These are phyloP conservation scores for Chaetoderma sp. DNA, from an alignment of 2,888 invertebrate species.

Conservation along the genomic window DNA sequence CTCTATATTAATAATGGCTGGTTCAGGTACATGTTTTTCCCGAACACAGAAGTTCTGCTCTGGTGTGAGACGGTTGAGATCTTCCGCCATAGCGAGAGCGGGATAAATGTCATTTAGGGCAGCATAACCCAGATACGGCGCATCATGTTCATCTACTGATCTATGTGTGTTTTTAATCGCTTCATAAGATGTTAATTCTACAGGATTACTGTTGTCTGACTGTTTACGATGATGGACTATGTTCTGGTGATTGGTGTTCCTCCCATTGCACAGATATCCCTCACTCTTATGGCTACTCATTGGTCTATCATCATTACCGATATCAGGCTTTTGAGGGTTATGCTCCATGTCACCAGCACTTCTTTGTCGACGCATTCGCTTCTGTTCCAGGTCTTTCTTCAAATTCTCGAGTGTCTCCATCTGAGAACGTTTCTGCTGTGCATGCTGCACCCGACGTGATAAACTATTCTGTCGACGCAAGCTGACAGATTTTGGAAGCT, in stretches of 20 bases:
- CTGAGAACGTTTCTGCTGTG: neutral
- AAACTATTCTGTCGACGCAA: slow-evolving; percentile 1
- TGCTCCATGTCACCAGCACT: too few relatives aligned
- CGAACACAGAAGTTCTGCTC: neutral
- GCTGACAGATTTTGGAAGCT: neutral
- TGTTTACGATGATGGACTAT: neutral
- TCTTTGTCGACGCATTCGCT: neutral
- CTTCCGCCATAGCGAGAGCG: too few relatives aligned
- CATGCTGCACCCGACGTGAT: neutral
- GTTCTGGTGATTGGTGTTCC: neutral
- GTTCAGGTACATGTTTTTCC: neutral
- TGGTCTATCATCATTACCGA: neutral
- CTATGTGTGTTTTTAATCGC: neutral
- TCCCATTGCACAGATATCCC: too few relatives aligned
- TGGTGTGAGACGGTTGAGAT: neutral
- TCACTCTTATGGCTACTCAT: too few relatives aligned
- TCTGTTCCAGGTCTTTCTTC: neutral
- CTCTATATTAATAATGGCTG: neutral
- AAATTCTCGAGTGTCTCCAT: slow-evolving; percentile 1
- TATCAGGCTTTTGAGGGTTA: neutral
- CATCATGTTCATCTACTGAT: neutral
- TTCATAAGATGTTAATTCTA: too few relatives aligned
- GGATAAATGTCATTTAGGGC: too few relatives aligned
- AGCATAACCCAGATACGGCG: too few relatives aligned
- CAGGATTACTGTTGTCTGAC: neutral